A percentile compares a stretch with the other conserved stretches of the same genome.
phyloP scores from a whole-genome alignment of 2,113 vertebrate genomes.

The Gambusia holbrooki region DNA sequence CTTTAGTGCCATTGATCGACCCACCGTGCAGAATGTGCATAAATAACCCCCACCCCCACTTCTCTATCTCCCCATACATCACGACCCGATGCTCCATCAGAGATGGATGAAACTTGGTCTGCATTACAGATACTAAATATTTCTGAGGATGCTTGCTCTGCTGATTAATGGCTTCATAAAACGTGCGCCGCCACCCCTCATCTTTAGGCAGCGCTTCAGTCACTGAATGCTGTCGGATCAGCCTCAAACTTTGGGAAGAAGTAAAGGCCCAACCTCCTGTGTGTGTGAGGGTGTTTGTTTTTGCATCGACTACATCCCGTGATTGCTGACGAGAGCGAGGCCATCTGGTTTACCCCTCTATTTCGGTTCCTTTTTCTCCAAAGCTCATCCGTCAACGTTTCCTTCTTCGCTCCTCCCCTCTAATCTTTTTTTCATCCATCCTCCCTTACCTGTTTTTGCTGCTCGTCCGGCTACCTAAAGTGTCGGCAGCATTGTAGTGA shows the following conservation, averaged over 20 bases:
- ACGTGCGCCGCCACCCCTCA: constrained; percentile 44
- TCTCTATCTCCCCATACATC: constrained; percentile 48
- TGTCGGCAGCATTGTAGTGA: constrained; percentile 49
- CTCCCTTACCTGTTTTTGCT: constrained; percentile 12
- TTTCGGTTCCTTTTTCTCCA: constrained; percentile 12
- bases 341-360: constrained; percentile 15
- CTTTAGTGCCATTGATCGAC: constrained; percentile 66
- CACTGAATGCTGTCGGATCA: neutral
- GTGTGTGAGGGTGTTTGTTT: constrained; percentile 19
- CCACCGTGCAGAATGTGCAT: constrained; percentile 61
- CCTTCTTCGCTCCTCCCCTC: constrained; percentile 15
- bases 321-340: constrained; percentile 11
- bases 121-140: constrained; percentile 63
- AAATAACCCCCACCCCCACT: constrained; percentile 29
- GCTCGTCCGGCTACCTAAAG: constrained; percentile 42
- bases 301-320: neutral
- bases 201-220: constrained; percentile 45
- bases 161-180: constrained; percentile 66
- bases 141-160: constrained; percentile 58
- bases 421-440: constrained; percentile 15
- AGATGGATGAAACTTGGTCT: constrained; percentile 61
- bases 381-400: constrained; percentile 29
- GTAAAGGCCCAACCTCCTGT: constrained; percentile 33
- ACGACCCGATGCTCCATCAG: constrained; percentile 54
- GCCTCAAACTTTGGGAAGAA: neutral